phyloP scores from a whole-genome alignment of 2,797 vertebrate species.

The Cacajao melanocephalus region DNA sequence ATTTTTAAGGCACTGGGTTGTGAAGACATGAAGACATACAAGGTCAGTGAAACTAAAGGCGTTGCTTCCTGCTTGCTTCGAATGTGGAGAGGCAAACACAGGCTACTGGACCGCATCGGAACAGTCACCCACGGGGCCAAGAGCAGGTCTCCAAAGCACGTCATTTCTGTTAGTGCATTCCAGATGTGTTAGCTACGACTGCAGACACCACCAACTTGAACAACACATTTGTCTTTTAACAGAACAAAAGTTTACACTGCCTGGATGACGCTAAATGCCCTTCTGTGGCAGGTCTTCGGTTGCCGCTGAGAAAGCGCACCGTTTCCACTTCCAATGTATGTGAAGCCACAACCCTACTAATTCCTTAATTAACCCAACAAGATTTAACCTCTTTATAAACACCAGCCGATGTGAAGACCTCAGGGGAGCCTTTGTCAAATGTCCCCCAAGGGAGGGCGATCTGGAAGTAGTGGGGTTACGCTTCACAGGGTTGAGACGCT shows the following conservation, averaged over 20 bases:
- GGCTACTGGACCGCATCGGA: accelerated
- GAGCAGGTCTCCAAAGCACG: neutral
- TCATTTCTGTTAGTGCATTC: neutral
- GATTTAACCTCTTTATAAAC: conserved; percentile 60
- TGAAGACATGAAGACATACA: conserved; percentile 77
- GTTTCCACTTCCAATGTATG: neutral
- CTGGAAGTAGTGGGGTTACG: conserved; percentile 39
- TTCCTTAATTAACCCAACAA: neutral
- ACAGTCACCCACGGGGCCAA: neutral
- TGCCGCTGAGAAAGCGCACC: conserved; percentile 34
- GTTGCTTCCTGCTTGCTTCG: neutral
- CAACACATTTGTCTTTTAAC: neutral
- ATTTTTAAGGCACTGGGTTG: conserved; percentile 86
- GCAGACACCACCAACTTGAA: neutral
- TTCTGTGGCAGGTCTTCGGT: neutral
- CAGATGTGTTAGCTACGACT: neutral
- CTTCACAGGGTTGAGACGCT: neutral
- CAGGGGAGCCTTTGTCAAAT: neutral
- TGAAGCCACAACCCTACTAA: conserved; percentile 54
- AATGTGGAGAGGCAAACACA: neutral
- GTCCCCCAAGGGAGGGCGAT: conserved; percentile 39
- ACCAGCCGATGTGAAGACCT: conserved; percentile 29
- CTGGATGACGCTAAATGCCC: conserved; percentile 44
- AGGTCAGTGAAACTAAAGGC: conserved; percentile 17
- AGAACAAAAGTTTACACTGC: no score